These are phyloP conservation scores for Halcyon smyrnensis DNA, from an alignment of 2,797 vertebrate species.

Conservation along the genomic window DNA sequence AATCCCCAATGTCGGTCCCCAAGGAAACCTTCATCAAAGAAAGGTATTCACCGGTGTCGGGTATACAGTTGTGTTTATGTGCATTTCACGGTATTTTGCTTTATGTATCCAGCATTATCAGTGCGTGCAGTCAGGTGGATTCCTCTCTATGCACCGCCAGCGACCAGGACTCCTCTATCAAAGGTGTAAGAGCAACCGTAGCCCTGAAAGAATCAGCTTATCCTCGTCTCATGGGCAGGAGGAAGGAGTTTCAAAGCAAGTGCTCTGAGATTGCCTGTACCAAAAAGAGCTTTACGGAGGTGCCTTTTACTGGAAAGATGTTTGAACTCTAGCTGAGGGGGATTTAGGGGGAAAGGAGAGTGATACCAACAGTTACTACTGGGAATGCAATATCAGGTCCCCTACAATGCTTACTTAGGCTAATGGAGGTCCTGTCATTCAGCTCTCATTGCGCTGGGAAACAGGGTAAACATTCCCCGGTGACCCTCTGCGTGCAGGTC, in stretches of 20 bases:
- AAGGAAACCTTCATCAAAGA: neutral
- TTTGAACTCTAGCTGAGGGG: slow-evolving; percentile 86
- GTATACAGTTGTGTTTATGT: neutral
- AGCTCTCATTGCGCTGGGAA: slow-evolving; percentile 86
- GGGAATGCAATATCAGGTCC: slow-evolving; percentile 90
- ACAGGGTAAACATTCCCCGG: slow-evolving; percentile 90
- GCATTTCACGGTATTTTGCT: neutral
- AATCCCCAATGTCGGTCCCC: neutral
- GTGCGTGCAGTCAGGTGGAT: neutral
- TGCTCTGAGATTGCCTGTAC: neutral
- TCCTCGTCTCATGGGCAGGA: neutral
- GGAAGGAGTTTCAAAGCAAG: neutral
- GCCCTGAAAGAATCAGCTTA: neutral
- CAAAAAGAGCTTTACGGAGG: slow-evolving; percentile 16
- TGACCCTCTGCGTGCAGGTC: slow-evolving; percentile 87
- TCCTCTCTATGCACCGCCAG: neutral
- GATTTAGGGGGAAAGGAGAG: slow-evolving; percentile 75
- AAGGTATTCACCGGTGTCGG: neutral
- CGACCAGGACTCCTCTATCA: neutral
- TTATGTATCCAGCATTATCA: neutral
- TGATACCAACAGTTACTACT: slow-evolving; percentile 87
- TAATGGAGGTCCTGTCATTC: slow-evolving; percentile 96
- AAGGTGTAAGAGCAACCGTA: neutral
- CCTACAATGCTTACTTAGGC: slow-evolving; percentile 89
- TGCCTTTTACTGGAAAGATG: slow-evolving; percentile 67